Evolutionary conservation across 2,113 vertebrate genomes (phyloP).

Genomic region (Blennius ocellaris): DNA sequence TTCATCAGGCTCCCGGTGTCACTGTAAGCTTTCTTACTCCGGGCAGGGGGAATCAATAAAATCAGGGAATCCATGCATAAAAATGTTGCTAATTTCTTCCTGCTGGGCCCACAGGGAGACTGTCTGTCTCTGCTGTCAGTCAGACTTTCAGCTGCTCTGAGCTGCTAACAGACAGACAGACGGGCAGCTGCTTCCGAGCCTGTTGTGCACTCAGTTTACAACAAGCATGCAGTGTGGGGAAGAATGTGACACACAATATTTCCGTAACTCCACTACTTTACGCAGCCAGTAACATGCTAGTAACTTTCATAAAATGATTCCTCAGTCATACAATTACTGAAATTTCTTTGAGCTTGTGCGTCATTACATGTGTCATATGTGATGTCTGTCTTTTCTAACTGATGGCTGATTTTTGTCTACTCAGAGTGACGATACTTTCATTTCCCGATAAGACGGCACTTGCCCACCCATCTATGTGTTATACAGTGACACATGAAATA

Average conservation of each 20-base stretch:
- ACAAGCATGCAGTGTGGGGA: neutral
- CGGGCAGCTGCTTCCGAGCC: neutral
- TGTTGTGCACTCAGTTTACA: neutral
- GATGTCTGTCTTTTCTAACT: too few relatives aligned
- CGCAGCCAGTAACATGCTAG: too few relatives aligned
- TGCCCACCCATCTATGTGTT: too few relatives aligned
- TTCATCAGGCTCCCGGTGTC: slow-evolving; percentile 1
- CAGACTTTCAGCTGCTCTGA: neutral
- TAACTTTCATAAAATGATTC: too few relatives aligned
- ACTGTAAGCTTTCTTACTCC: slow-evolving; percentile 9
- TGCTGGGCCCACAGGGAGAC: neutral
- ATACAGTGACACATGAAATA: too few relatives aligned
- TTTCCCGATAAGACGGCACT: too few relatives aligned
- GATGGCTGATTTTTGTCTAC: too few relatives aligned
- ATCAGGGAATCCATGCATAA: neutral
- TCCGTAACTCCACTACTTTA: neutral
- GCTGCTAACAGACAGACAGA: neutral
- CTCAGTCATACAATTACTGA: too few relatives aligned
- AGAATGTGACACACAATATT: neutral
- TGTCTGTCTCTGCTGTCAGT: neutral
- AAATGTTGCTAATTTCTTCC: neutral
- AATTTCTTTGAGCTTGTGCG: too few relatives aligned
- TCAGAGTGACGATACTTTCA: too few relatives aligned
- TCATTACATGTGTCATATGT: too few relatives aligned
- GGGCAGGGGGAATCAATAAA: neutral